These are phyloP conservation scores for Alviniconcha marisindica DNA, from an alignment of 1,140 invertebrate genomes.

Conservation along the genomic window DNA sequence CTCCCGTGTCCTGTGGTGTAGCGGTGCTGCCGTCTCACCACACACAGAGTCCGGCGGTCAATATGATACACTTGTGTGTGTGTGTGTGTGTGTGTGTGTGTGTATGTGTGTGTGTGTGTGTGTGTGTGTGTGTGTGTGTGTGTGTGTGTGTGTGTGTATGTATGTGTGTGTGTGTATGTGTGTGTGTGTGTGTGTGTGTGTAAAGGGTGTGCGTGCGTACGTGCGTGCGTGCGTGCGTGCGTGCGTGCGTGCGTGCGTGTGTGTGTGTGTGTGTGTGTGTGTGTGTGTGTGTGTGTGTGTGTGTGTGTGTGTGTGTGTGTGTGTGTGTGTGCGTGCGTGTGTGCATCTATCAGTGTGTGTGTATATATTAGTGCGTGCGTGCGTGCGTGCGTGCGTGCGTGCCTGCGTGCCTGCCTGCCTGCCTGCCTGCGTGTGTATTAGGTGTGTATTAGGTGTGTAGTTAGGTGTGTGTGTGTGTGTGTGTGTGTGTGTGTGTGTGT, in stretches of 20 bases:
- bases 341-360: not conserved
- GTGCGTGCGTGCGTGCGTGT: not conserved
- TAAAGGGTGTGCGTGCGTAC: too few species aligned
- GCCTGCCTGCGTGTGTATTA: not conserved
- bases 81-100: too few species aligned
- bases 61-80: too few species aligned
- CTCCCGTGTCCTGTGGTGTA: too few species aligned
- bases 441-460: not conserved
- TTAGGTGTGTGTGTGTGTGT: not conserved
- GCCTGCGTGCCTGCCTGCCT: not conserved
- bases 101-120: too few species aligned
- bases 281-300: not conserved
- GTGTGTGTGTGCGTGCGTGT: not conserved
- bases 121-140: too few species aligned
- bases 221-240: not conserved
- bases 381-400: not conserved
- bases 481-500: not conserved
- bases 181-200: too few species aligned
- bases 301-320: conserved; percentile 4
- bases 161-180: too few species aligned
- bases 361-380: not conserved
- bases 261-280: not conserved
- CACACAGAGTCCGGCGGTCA: too few species aligned
- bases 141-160: too few species aligned
- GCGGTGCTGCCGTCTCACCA: too few species aligned